Evolutionary conservation across 2,797 vertebrate species (phyloP).

Genomic region (Cheracebus regulus): DNA sequence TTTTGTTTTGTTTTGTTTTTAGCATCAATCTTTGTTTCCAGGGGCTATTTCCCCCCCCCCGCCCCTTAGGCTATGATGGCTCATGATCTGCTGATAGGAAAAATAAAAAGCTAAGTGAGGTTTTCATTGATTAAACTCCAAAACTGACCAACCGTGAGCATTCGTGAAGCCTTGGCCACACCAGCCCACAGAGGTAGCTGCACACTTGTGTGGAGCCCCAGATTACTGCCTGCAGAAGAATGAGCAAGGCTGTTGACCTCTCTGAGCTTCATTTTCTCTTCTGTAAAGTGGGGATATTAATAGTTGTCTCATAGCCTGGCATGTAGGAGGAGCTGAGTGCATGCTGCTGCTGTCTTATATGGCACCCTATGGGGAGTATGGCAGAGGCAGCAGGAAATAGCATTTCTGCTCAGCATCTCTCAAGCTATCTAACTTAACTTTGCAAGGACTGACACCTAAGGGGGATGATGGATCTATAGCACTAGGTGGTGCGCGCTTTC

Average conservation of each 20-base stretch:
- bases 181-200: not conserved
- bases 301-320: conserved; percentile 17
- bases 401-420: conserved; percentile 6
- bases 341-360: not conserved
- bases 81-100: not conserved
- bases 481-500: not conserved
- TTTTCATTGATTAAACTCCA: not conserved
- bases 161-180: not conserved
- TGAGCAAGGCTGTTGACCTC: not conserved
- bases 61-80: not conserved
- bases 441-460: not conserved
- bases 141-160: not conserved
- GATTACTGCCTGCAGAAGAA: not conserved
- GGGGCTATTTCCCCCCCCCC: not conserved
- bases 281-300: not conserved
- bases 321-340: not conserved
- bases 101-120: not conserved
- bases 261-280: not conserved
- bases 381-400: conserved; percentile 33
- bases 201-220: not conserved
- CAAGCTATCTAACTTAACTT: not conserved
- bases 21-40: not conserved
- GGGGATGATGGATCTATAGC: not conserved
- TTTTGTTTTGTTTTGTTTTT: not conserved
- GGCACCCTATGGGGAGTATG: not conserved